Percentiles rank a stretch among this genome's conserved stretches.
These are phyloP conservation scores for Cyclophora punctaria DNA, from an alignment of 2,888 invertebrate species.

Conservation along the genomic window DNA sequence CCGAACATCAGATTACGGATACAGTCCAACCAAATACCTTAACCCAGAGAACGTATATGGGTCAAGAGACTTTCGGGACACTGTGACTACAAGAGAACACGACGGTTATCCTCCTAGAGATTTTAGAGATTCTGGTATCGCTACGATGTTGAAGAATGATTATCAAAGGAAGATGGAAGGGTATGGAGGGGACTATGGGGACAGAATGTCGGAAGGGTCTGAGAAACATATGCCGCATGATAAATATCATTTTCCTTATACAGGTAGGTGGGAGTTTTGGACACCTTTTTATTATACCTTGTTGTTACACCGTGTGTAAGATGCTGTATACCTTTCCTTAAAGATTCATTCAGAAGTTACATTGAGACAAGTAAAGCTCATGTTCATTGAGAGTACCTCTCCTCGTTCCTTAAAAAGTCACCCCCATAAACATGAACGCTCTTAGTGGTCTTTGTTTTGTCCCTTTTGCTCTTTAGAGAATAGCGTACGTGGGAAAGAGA, in stretches of 20 bases:
- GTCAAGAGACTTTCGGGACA: slow-evolving; percentile 55
- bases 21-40: slow-evolving; percentile 65
- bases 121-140: slow-evolving; percentile 65
- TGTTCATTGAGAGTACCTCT: not conserved
- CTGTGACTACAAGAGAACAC: slow-evolving; percentile 55
- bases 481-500: no score
- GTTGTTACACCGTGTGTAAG: no score
- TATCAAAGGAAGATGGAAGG: slow-evolving; percentile 68
- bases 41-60: slow-evolving; percentile 57
- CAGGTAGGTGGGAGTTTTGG: slow-evolving; percentile 63
- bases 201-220: slow-evolving; percentile 81
- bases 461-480: no score
- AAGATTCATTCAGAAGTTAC: no score
- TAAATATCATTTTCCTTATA: slow-evolving; percentile 89
- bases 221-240: slow-evolving; percentile 83
- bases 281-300: no score
- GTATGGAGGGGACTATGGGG: slow-evolving; percentile 71
- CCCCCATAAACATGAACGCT: no score
- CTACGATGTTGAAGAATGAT: slow-evolving; percentile 70
- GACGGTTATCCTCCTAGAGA: slow-evolving; percentile 62
- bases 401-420: not conserved
- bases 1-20: slow-evolving; percentile 65
- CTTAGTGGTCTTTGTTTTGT: no score
- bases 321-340: no score
- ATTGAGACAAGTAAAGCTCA: no score